Percentiles rank a stretch among this genome's conserved stretches.
Conservation (phyloP, 2,888 invertebrate genomes). For the Caenorhabditis auriculariae region DNA sequence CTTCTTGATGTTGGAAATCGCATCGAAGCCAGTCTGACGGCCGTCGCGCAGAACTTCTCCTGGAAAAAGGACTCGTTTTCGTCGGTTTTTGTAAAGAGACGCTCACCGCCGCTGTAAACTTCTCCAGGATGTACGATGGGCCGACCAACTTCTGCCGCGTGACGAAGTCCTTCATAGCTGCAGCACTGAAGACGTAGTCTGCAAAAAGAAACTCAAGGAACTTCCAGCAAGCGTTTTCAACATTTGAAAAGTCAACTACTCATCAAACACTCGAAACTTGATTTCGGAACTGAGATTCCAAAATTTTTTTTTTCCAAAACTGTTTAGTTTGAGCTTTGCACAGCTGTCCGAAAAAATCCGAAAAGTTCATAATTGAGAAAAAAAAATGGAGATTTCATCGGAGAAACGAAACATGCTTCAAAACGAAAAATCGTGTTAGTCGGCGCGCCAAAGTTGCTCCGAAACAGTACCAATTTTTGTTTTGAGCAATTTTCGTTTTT, state of each 20-base stretch:
- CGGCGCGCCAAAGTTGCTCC: too few relatives aligned
- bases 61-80: neutral
- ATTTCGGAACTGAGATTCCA: slow-evolving; percentile 10
- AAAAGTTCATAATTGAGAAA: neutral
- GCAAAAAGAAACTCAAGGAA: slow-evolving; percentile 1
- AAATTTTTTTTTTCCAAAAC: neutral
- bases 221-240: too few relatives aligned
- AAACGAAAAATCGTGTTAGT: too few relatives aligned
- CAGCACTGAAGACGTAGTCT: slow-evolving; percentile 55
- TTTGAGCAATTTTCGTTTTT: too few relatives aligned
- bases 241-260: too few relatives aligned
- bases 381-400: too few relatives aligned
- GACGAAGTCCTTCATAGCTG: slow-evolving; percentile 50
- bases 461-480: too few relatives aligned
- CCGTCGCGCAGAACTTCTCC: slow-evolving; percentile 56
- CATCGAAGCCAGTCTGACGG: slow-evolving; percentile 57
- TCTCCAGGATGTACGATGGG: slow-evolving; percentile 55
- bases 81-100: neutral
- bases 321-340: too few relatives aligned
- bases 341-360: too few relatives aligned
- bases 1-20: slow-evolving; percentile 49
- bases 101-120: slow-evolving; percentile 50
- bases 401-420: too few relatives aligned
- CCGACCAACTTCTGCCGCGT: slow-evolving; percentile 52
- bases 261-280: too few relatives aligned